These are phyloP conservation scores for Eulimnadia texana DNA, from an alignment of 1,140 invertebrate species.

Conservation along the genomic window DNA sequence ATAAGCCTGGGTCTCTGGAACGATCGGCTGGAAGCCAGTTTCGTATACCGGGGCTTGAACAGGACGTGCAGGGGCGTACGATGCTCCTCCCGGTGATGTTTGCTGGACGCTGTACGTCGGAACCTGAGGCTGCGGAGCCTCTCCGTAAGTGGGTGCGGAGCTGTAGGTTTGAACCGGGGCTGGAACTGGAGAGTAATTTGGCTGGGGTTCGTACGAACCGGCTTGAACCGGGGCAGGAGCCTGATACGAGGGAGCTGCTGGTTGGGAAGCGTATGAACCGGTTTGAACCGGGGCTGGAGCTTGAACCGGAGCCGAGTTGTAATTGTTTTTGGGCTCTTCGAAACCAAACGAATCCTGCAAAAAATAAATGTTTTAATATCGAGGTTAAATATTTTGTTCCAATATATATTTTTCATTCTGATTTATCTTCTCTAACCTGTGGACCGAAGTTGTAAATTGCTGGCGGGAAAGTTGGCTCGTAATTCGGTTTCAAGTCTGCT, in stretches of 20 bases:
- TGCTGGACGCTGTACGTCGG: not conserved
- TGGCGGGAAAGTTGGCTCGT: constrained; percentile 3
- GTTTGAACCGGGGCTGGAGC: constrained; percentile 18
- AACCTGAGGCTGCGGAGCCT: not conserved
- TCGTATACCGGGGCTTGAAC: not conserved
- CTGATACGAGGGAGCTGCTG: not conserved
- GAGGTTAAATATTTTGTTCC: too few species aligned
- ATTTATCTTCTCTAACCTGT: too few species aligned
- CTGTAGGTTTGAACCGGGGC: not conserved
- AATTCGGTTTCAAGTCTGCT: not conserved
- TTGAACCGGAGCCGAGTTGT: not conserved
- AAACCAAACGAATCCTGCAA: not conserved
- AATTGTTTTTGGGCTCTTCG: not conserved
- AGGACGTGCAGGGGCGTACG: not conserved
- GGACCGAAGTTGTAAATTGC: too few species aligned
- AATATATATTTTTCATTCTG: too few species aligned
- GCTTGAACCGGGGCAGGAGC: not conserved
- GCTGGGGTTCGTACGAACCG: not conserved
- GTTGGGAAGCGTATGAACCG: not conserved
- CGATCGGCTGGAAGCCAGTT: not conserved
- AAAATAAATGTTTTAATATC: too few species aligned
- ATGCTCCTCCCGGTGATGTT: not conserved
- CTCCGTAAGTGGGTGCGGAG: not conserved
- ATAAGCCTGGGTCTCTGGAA: too few species aligned
- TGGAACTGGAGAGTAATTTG: not conserved